Evolutionary conservation across 2,113 vertebrate genomes (phyloP).

Genomic region (Cyrtonyx montezumae): DNA sequence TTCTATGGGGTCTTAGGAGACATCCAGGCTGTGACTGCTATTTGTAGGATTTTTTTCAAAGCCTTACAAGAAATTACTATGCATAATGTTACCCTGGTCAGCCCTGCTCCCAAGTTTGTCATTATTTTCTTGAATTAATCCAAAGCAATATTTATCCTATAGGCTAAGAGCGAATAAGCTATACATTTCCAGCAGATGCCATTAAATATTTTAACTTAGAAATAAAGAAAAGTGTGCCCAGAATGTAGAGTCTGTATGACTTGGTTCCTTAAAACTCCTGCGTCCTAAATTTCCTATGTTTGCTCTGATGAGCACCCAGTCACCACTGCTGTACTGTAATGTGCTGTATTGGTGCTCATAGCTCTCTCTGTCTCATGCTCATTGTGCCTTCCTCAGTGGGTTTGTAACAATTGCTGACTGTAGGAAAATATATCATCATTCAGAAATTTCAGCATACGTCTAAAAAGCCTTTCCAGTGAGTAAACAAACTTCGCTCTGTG

Average conservation of each 20-base stretch:
- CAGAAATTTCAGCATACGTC: not conserved
- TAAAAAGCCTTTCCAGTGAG: not conserved
- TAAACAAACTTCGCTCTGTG: not conserved
- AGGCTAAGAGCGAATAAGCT: not conserved
- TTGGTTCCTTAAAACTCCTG: not conserved
- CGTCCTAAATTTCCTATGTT: not conserved
- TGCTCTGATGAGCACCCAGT: not conserved
- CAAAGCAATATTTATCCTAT: not conserved
- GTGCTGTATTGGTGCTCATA: not conserved
- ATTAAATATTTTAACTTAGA: not conserved
- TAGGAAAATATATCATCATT: not conserved
- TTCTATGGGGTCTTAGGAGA: not conserved
- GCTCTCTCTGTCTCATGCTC: not conserved
- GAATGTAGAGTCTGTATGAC: not conserved
- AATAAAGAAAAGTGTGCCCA: not conserved
- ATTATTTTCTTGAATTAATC: not conserved
- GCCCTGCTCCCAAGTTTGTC: not conserved
- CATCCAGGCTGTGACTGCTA: not conserved
- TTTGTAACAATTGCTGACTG: not conserved
- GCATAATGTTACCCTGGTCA: not conserved
- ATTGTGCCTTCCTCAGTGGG: not conserved
- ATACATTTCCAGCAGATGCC: not conserved
- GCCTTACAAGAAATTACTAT: not conserved
- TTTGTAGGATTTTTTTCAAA: not conserved
- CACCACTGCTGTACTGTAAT: fast-evolving